phyloP scores from a whole-genome alignment of 53 echinoderm and acorn worm genomes.

The Glandiceps talaboti region DNA sequence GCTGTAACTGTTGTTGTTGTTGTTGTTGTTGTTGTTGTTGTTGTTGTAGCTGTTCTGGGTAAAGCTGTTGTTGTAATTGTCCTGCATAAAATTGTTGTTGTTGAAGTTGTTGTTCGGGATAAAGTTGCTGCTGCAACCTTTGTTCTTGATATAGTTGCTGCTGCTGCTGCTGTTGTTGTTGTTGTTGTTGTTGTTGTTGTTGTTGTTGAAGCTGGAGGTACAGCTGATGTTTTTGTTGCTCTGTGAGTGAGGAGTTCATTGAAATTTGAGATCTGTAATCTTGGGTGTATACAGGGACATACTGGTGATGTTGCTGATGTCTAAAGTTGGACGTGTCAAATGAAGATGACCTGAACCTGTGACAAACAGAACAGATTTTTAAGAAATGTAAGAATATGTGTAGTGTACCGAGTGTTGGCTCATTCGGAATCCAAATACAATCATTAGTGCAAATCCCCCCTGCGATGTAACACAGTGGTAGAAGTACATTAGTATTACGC shows the following conservation, averaged over 20 bases:
- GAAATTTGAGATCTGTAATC: too few species aligned
- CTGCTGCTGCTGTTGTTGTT: neutral
- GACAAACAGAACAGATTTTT: too few species aligned
- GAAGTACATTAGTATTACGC: too few species aligned
- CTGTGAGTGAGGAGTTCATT: neutral
- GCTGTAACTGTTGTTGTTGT: slow-evolving; percentile 9
- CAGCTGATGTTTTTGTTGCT: neutral
- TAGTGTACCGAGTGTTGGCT: too few species aligned
- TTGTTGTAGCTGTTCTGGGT: slow-evolving; percentile 45
- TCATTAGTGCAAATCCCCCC: too few species aligned
- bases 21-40: slow-evolving; percentile 23
- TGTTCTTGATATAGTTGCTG: too few species aligned
- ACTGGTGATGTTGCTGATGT: slow-evolving; percentile 23
- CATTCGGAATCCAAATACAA: too few species aligned
- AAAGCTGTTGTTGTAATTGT: neutral
- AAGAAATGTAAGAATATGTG: too few species aligned
- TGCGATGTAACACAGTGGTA: too few species aligned
- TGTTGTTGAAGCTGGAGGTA: neutral
- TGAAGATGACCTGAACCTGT: slow-evolving; percentile 59
- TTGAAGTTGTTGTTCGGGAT: neutral
- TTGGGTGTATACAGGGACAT: neutral
- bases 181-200: neutral
- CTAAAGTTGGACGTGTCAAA: slow-evolving; percentile 28
- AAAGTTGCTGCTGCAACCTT: neutral
- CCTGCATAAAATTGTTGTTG: neutral